phyloP scores from a whole-genome alignment of 2,113 vertebrate genomes.

The Colius striatus region DNA sequence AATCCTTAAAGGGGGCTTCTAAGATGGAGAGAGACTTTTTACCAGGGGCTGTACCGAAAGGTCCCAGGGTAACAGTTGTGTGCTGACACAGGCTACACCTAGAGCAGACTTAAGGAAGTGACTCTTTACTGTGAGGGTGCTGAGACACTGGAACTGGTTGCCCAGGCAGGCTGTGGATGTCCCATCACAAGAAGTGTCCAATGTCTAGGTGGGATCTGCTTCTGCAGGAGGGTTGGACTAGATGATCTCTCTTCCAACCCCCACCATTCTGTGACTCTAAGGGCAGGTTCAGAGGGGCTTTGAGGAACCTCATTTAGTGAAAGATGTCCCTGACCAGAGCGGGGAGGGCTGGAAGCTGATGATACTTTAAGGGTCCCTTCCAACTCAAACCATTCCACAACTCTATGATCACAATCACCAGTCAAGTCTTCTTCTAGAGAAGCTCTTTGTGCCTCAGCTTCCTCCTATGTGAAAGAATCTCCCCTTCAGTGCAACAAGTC shows the following conservation, averaged over 20 bases:
- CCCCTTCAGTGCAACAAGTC: not conserved
- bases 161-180: not conserved
- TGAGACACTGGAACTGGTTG: not conserved
- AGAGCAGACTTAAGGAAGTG: not conserved
- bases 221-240: no score
- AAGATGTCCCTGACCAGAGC: not conserved
- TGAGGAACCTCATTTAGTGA: not conserved
- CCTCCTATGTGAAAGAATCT: not conserved
- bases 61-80: not conserved
- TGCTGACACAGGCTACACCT: not conserved
- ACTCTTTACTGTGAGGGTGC: not conserved
- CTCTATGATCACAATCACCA: not conserved
- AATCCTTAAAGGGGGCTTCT: not conserved
- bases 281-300: not conserved
- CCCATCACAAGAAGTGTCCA: not conserved
- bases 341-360: not conserved
- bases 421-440: not conserved
- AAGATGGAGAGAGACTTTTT: not conserved
- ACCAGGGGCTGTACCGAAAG: not conserved
- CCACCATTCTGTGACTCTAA: no score
- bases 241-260: no score
- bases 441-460: not conserved
- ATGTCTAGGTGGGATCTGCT: not conserved
- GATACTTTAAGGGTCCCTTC: not conserved
- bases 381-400: not conserved